Evolutionary conservation across 2,797 vertebrate genomes (phyloP).

Genomic region (Scolopax rusticola): DNA sequence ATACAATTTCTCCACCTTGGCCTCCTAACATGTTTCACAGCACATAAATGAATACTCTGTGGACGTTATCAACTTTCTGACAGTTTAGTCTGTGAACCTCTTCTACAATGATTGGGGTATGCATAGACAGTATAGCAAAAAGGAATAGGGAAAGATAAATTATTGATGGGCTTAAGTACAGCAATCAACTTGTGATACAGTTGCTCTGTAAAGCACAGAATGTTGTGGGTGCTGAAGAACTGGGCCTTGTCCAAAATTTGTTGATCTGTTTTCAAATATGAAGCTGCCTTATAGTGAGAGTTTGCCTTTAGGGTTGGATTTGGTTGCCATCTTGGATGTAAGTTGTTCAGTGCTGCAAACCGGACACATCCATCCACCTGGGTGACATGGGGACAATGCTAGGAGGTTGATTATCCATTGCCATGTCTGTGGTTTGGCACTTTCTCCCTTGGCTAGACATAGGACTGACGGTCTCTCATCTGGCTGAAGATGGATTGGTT

Average conservation of each 20-base stretch:
- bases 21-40: slow-evolving; percentile 29
- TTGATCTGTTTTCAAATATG: not conserved
- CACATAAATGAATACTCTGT: slow-evolving; percentile 8
- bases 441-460: not conserved
- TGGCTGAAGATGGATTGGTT: not conserved
- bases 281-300: not conserved
- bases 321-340: not conserved
- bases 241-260: not conserved
- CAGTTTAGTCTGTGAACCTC: not conserved
- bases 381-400: accelerated
- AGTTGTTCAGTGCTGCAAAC: not conserved
- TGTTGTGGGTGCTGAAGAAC: not conserved
- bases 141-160: not conserved
- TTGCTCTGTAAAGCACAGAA: not conserved
- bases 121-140: not conserved
- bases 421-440: not conserved
- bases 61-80: slow-evolving; percentile 20
- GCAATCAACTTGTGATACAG: not conserved
- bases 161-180: not conserved
- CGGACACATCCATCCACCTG: not conserved
- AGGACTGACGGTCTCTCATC: not conserved
- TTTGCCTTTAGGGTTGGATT: not conserved
- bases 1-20: not conserved
- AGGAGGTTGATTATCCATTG: not conserved
- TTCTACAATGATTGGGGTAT: not conserved